Evolutionary conservation across 2,797 vertebrate genomes (phyloP).

Genomic region (Falco biarmicus): DNA sequence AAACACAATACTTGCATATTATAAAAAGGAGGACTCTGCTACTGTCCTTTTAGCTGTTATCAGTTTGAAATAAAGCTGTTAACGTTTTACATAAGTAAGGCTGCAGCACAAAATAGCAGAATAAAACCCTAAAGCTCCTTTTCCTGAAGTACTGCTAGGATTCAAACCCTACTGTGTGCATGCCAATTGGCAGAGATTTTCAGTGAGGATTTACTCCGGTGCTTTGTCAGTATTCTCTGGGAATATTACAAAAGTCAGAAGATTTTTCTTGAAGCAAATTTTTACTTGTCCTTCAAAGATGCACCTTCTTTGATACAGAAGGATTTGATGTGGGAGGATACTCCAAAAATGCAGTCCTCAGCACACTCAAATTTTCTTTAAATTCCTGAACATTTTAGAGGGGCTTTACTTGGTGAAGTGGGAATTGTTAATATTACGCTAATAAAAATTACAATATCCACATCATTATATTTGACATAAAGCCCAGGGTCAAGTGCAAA

Average conservation of each 20-base stretch:
- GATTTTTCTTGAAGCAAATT: background rate
- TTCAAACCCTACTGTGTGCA: background rate
- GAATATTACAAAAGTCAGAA: background rate
- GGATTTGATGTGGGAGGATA: background rate
- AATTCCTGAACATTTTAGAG: background rate
- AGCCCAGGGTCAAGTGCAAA: background rate
- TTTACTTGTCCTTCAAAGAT: background rate
- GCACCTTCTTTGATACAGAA: background rate
- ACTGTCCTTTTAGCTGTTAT: background rate
- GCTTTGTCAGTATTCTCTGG: background rate
- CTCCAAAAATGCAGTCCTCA: background rate
- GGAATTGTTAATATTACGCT: background rate
- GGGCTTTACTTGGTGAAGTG: background rate
- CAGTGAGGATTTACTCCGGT: background rate
- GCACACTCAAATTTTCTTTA: background rate
- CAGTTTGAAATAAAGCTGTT: background rate
- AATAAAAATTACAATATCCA: background rate
- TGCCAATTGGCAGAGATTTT: background rate
- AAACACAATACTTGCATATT: background rate
- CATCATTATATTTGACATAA: background rate
- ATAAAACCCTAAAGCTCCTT: constrained; percentile 18
- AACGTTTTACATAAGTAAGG: background rate
- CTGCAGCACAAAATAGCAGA: background rate
- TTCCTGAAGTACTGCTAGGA: background rate
- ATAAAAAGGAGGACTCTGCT: background rate